Percentiles rank a stretch among this genome's conserved stretches.
These are phyloP conservation scores for Tiaroga cobitis DNA, from an alignment of 2,797 vertebrate species.

Conservation along the genomic window DNA sequence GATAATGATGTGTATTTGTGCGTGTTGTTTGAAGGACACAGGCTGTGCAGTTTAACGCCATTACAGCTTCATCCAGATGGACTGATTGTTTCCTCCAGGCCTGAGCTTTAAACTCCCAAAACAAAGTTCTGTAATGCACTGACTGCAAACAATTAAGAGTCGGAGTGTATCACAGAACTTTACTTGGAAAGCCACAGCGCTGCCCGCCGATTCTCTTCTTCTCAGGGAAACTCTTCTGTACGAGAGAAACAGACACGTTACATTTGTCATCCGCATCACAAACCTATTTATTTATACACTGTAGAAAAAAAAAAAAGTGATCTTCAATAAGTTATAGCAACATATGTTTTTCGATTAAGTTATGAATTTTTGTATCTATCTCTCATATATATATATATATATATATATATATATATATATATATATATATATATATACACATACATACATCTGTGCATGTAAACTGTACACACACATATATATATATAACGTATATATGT, in stretches of 20 bases:
- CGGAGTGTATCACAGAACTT: conserved; percentile 89
- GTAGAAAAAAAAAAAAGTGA: rapidly evolving
- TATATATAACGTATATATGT: too few species aligned
- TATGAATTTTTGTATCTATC: not conserved
- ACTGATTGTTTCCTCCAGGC: conserved; percentile 64
- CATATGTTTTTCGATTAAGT: not conserved
- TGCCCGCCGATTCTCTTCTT: conserved; percentile 73
- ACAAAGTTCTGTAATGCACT: conserved; percentile 92
- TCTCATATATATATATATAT: too few species aligned
- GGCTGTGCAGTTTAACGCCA: conserved; percentile 37
- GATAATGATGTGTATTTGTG: conserved; percentile 16
- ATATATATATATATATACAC: too few species aligned
- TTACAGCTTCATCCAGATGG: conserved; percentile 64
- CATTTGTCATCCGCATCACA: not conserved
- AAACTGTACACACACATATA: too few species aligned
- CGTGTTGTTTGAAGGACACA: not conserved
- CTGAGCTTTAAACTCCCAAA: conserved; percentile 81
- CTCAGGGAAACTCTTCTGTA: conserved; percentile 66
- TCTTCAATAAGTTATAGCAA: not conserved
- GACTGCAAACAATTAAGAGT: conserved; percentile 82
- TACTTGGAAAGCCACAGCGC: conserved; percentile 84
- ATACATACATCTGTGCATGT: too few species aligned
- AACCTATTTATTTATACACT: not conserved
- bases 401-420: too few species aligned
- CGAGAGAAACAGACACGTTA: conserved; percentile 61